A percentile compares a stretch with the other conserved stretches of the same genome.
phyloP scores from a whole-genome alignment of 2,888 invertebrate species.

The Corythucha ciliata region DNA sequence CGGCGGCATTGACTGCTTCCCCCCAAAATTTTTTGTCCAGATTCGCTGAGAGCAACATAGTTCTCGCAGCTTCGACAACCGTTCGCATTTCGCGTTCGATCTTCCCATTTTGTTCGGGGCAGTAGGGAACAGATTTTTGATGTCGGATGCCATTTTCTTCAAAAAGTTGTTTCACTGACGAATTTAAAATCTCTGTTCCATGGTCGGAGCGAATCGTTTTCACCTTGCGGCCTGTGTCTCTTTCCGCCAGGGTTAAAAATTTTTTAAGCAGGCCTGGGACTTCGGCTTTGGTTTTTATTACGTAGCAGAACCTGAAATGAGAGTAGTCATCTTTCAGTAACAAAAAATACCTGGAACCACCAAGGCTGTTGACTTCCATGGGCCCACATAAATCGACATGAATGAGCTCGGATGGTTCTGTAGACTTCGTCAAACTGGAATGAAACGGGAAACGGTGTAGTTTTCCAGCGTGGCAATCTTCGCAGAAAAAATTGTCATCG shows the following conservation, averaged over 20 bases:
- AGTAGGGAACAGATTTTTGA: conserved; percentile 7
- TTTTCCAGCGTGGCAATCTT: conserved; percentile 7
- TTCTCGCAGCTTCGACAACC: conserved; percentile 15
- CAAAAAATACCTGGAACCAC: too few relatives aligned
- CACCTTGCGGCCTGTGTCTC: too few relatives aligned
- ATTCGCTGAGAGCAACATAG: neutral
- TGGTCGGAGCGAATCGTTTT: conserved; percentile 9
- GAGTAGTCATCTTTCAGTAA: too few relatives aligned
- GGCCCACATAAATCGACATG: conserved; percentile 16
- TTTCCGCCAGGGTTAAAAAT: too few relatives aligned
- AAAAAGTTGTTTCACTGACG: neutral
- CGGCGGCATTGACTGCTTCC: conserved; percentile 14
- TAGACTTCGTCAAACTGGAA: conserved; percentile 6
- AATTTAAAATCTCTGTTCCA: conserved; percentile 13
- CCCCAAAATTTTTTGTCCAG: conserved; percentile 17
- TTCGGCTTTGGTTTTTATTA: too few relatives aligned
- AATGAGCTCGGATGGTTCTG: conserved; percentile 8
- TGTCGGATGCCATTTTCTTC: conserved; percentile 7
- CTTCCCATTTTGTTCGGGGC: conserved; percentile 15
- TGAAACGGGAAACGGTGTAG: conserved; percentile 8
- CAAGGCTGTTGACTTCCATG: too few relatives aligned
- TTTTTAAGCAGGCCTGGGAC: too few relatives aligned
- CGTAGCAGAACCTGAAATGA: too few relatives aligned
- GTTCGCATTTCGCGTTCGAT: conserved; percentile 20
- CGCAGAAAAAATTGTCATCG: conserved; percentile 6